These are phyloP conservation scores for Oplegnathus fasciatus DNA, from an alignment of 2,113 vertebrate genomes.

Conservation along the genomic window DNA sequence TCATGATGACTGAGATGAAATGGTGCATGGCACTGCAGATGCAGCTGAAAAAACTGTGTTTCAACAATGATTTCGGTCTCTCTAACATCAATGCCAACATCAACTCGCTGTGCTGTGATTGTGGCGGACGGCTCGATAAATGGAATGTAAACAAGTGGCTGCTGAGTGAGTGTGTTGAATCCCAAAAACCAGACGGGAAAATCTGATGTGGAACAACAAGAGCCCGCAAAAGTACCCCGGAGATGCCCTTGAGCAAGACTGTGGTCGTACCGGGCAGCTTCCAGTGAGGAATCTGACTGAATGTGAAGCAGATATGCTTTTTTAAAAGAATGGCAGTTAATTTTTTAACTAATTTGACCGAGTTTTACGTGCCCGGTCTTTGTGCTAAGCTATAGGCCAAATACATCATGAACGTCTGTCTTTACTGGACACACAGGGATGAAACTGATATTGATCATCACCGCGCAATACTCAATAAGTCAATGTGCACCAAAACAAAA, in stretches of 20 bases:
- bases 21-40: not conserved
- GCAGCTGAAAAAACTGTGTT: not conserved
- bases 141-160: conserved; percentile 16
- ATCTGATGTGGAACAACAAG: not conserved
- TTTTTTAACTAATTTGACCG: too few relatives aligned
- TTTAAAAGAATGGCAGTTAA: not conserved
- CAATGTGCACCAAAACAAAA: not conserved
- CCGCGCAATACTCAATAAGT: not conserved
- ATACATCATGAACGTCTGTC: not conserved
- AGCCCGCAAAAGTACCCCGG: not conserved
- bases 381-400: not conserved
- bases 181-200: not conserved
- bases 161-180: not conserved
- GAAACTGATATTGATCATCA: not conserved
- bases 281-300: not conserved
- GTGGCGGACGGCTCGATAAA: not conserved
- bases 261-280: not conserved
- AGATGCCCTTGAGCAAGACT: not conserved
- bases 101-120: not conserved
- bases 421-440: not conserved
- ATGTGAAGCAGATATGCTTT: not conserved
- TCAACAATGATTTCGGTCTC: not conserved
- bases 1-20: not conserved
- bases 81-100: not conserved
- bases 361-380: too few relatives aligned